Conservation (phyloP, 1,140 invertebrate species). For the Hydropsyche tenuis region DNA sequence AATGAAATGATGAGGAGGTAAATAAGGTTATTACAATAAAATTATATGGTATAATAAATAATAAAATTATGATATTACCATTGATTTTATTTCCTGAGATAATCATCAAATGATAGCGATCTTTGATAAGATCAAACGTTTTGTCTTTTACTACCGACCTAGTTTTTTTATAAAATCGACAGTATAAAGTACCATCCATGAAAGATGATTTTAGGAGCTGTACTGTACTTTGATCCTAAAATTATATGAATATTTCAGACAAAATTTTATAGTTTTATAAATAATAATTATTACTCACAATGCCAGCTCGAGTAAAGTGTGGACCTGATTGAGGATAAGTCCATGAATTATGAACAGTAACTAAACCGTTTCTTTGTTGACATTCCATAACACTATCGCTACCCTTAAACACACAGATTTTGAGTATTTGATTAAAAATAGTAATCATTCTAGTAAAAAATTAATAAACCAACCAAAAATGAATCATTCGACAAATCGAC, state of each 20-base stretch:
- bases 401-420: conserved; percentile 62
- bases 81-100: conserved; percentile 71
- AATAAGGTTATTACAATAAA: no score
- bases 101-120: conserved; percentile 76
- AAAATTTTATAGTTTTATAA: no score
- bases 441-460: no score
- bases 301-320: conserved; percentile 59
- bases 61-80: no score
- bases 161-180: conserved; percentile 72
- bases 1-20: conserved; percentile 31
- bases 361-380: conserved; percentile 56
- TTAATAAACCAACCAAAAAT: conserved; percentile 69
- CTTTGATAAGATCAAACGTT: conserved; percentile 74
- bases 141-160: conserved; percentile 68
- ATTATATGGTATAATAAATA: conserved; percentile 11
- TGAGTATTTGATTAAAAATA: conserved; percentile 1
- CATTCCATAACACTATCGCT: conserved; percentile 88
- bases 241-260: not conserved
- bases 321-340: conserved; percentile 59
- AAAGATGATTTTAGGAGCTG: conserved; percentile 67
- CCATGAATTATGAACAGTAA: conserved; percentile 69
- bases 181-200: conserved; percentile 76
- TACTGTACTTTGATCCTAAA: conserved; percentile 71
- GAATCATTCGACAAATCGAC: conserved; percentile 75
- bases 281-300: no score